Conservation (phyloP, 2,888 invertebrate genomes). For the Phania funesta region DNA sequence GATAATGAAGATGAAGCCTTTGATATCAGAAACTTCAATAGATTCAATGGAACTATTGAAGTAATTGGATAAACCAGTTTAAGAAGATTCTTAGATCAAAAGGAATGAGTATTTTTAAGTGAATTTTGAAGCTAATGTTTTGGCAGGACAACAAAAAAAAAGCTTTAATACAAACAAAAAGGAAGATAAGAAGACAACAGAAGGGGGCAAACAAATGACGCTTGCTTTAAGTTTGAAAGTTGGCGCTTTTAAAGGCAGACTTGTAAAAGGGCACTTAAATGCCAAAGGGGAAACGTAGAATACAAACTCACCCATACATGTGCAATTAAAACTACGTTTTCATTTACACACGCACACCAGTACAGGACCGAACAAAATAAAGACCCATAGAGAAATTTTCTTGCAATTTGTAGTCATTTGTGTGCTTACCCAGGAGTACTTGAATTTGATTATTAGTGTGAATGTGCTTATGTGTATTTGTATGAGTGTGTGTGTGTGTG, state of each 20-base stretch:
- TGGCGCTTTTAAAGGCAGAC: background rate
- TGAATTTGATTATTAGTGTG: background rate
- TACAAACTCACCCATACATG: conserved; percentile 29
- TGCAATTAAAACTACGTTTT: conserved; percentile 33
- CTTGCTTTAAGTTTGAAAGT: conserved; percentile 36
- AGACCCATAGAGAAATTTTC: conserved; percentile 36
- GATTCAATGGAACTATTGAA: conserved; percentile 65
- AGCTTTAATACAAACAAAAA: conserved; percentile 33
- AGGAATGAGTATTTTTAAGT: conserved; percentile 55
- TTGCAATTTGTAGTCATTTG: conserved; percentile 30
- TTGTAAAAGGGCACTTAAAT: conserved; percentile 36
- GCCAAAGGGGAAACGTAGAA: conserved; percentile 39
- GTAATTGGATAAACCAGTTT: conserved; percentile 64
- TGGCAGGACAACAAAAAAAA: conserved; percentile 29
- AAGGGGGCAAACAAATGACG: conserved; percentile 9
- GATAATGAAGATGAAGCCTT: conserved; percentile 66
- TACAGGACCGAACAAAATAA: background rate
- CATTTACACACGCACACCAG: background rate
- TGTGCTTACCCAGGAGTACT: background rate
- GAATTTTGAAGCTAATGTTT: conserved; percentile 53
- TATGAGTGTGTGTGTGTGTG: background rate
- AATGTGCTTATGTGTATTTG: background rate
- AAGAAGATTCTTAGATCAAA: conserved; percentile 40
- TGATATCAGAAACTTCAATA: conserved; percentile 65
- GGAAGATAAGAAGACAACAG: background rate